phyloP scores from a whole-genome alignment of 2,888 invertebrate species.

The Apamea epomidion region DNA sequence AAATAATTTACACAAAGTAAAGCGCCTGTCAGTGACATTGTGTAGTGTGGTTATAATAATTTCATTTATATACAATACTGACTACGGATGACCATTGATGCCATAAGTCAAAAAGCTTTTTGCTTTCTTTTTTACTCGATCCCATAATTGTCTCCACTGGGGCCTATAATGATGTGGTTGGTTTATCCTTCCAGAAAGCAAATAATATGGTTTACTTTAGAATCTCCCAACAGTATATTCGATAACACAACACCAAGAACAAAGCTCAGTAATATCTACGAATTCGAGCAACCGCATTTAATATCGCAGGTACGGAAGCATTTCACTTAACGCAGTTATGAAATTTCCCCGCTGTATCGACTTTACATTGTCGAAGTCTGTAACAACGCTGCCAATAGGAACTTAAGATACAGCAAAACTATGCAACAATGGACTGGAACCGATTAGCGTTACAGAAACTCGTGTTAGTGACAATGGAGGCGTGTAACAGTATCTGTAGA shows the following conservation, averaged over 20 bases:
- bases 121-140: background rate
- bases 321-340: conserved; percentile 61
- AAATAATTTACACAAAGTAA: too few relatives aligned
- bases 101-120: too few relatives aligned
- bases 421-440: conserved; percentile 66
- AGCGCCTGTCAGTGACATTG: too few relatives aligned
- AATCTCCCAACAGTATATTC: background rate
- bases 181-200: background rate
- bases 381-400: conserved; percentile 55
- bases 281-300: conserved; percentile 47
- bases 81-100: too few relatives aligned
- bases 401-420: conserved; percentile 67
- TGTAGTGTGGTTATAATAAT: background rate
- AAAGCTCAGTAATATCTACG: conserved; percentile 32
- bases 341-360: conserved; percentile 56
- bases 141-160: too few relatives aligned
- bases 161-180: background rate
- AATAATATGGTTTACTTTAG: background rate
- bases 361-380: conserved; percentile 49
- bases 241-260: conserved; percentile 20
- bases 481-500: conserved; percentile 16
- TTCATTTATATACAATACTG: background rate
- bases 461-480: conserved; percentile 46
- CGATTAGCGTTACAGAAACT: conserved; percentile 65
- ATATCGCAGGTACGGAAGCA: conserved; percentile 60